Base-by-base conservation (phyloP, 1,140 invertebrate species). In the Geopemphigus sp. region DNA sequence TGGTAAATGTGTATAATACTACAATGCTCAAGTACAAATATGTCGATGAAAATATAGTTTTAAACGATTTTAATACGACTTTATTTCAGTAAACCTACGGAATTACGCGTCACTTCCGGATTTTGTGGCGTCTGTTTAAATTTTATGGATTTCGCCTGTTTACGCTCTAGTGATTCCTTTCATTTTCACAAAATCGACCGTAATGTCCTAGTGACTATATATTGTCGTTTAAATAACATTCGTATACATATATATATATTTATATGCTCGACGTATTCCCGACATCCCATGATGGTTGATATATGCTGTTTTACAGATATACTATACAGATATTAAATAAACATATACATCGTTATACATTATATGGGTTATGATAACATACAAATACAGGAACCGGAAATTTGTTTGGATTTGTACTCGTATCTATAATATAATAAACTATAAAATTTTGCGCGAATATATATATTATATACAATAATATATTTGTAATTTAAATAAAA, bases 81-180 rank as follows among this genome's bases (percentile, higher is more conserved):
- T 39, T 8, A 8, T 39, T 26, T 61, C 6, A 26, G 17, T 61
- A 12, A 61, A 61, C 26, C 6, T 5, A 15, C 8, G 8, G 24
- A 26, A 6, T 15, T 15, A 1, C 15, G 14, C 24, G 15, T 29
- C 17, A 61, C 26, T 61, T 61, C 15, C 59, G 26, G 6, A 26
- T 26, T 57, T n/a, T 66, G 12, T 50, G 17, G 3, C 32, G n/a
- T 39, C 32, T 39, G 8, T 39, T 39, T 39, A 4, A 4, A 39
- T 39, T 39, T 39, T 39, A 39, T 39, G 32, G 3, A 39, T 4
- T n/a, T 39, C 32, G 8, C 32, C 32, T 29, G 53, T 54, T 54
- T 22, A 72, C n/a, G 68, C 24, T 29, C 68, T 54, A 54, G 50
- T 54, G 68, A 72, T 72, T 72, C 17, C n/a, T 29, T 72, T 54